Evolutionary conservation across 2,113 vertebrate species (phyloP).

Genomic region (Chaetodon auriga): DNA sequence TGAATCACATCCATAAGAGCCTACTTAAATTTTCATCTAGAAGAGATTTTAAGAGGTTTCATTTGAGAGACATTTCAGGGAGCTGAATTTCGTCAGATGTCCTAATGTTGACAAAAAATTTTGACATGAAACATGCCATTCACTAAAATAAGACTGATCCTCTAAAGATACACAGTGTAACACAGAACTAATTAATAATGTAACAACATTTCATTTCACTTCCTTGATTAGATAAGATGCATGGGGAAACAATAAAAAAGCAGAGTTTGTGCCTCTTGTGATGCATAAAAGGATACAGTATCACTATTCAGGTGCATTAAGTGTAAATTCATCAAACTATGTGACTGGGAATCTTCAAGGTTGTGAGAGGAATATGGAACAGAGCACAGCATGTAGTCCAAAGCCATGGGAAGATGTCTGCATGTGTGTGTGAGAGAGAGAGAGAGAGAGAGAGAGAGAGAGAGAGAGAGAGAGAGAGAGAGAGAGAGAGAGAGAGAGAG

Average conservation of each 20-base stretch:
- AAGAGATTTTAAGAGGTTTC: background rate
- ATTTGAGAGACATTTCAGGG: background rate
- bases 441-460: background rate
- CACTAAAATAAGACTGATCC: background rate
- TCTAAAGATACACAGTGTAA: background rate
- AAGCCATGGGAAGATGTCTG: slow-evolving; percentile 29
- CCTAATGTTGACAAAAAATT: background rate
- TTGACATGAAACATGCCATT: background rate
- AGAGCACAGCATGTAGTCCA: slow-evolving; percentile 62
- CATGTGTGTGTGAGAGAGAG: slow-evolving; percentile 2
- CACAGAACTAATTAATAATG: background rate
- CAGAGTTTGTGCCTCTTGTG: background rate
- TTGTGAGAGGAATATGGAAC: slow-evolving; percentile 56
- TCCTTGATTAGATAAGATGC: background rate
- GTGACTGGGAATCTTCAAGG: slow-evolving; percentile 36
- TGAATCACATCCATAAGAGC: background rate
- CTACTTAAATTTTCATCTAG: background rate
- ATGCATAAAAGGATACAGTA: background rate
- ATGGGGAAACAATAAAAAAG: background rate
- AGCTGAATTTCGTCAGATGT: background rate
- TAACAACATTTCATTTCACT: background rate
- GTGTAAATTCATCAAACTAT: slow-evolving; percentile 17
- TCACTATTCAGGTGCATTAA: background rate
- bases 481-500: background rate
- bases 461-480: background rate